These are phyloP conservation scores for Pica pica DNA, from an alignment of 2,113 vertebrate species.

Conservation along the genomic window DNA sequence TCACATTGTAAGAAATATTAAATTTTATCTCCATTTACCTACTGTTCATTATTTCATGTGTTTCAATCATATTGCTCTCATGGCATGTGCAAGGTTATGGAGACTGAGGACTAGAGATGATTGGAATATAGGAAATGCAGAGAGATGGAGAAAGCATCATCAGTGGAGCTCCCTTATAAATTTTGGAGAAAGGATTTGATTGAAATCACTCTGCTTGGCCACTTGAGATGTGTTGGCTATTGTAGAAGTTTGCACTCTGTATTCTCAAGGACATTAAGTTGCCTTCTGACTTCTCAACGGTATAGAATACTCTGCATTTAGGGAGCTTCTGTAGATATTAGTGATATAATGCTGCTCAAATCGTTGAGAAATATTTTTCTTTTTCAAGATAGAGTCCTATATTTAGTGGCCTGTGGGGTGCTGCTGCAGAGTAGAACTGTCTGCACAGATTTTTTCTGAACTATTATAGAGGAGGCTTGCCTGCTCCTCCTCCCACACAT, in stretches of 20 bases:
- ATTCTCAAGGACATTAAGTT: not conserved
- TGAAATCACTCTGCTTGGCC: not conserved
- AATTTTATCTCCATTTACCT: not conserved
- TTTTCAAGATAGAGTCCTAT: not conserved
- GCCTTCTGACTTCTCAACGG: not conserved
- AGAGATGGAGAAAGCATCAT: not conserved
- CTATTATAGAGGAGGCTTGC: not conserved
- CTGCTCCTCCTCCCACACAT: not conserved
- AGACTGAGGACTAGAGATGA: not conserved
- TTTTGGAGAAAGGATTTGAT: not conserved
- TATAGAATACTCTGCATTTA: not conserved
- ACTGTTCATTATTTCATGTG: not conserved
- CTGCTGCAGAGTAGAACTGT: not conserved
- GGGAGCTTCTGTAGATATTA: not conserved
- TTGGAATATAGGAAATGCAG: not conserved
- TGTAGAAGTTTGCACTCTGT: not conserved
- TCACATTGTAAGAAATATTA: not conserved
- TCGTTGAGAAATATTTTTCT: not conserved
- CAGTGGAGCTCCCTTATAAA: not conserved
- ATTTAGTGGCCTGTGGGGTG: not conserved
- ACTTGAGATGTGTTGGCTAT: not conserved
- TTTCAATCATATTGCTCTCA: not conserved
- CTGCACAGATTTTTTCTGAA: not conserved
- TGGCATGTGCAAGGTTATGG: not conserved
- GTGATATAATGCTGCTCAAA: not conserved